Evolutionary conservation across 2,113 vertebrate species (phyloP).

Genomic region (Xyrauchen texanus): DNA sequence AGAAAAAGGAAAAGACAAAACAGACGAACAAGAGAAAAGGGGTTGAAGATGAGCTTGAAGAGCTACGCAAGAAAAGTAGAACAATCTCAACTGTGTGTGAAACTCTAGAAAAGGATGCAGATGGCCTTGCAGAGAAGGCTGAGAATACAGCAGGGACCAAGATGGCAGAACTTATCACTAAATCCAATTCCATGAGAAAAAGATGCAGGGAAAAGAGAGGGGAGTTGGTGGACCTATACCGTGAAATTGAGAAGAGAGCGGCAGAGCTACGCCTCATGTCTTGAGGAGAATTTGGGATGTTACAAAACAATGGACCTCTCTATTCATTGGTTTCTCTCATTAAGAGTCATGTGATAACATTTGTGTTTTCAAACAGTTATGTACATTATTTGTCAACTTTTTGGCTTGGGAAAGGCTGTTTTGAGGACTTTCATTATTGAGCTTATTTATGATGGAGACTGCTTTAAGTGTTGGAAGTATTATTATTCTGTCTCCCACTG

Average conservation of each 20-base stretch:
- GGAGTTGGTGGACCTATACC: conserved; percentile 43
- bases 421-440: no score
- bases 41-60: conserved; percentile 48
- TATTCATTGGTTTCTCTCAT: no score
- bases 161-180: conserved; percentile 47
- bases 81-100: conserved; percentile 19
- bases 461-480: no score
- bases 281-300: no score
- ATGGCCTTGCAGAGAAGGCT: conserved; percentile 42
- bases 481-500: no score
- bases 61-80: conserved; percentile 40
- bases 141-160: conserved; percentile 47
- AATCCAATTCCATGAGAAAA: conserved; percentile 41
- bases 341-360: no score
- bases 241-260: conserved; percentile 42
- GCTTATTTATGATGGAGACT: no score
- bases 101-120: conserved; percentile 41
- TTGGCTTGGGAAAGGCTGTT: no score
- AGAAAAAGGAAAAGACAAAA: conserved; percentile 31
- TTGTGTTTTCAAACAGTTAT: no score
- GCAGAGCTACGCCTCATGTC: conserved; percentile 40
- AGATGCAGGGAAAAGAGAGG: conserved; percentile 34
- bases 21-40: conserved; percentile 27
- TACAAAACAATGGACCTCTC: no score
- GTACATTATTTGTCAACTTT: no score